Base-by-base conservation (phyloP, 2,797 vertebrate genomes). In the Avahi laniger region DNA sequence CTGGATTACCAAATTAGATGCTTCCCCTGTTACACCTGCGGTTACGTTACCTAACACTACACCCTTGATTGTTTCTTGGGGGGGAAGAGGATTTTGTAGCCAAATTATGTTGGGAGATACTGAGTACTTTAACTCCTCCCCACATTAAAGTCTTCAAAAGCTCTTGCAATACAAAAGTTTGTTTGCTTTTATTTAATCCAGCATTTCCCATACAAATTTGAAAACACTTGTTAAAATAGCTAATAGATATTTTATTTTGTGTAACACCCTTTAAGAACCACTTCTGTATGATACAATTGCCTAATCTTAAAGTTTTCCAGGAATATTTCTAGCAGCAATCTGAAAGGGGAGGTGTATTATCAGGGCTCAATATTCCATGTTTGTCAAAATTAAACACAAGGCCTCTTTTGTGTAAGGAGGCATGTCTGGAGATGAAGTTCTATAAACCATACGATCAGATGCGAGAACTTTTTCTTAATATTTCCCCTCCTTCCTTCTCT, bases 391-490 rank as follows among this genome's bases (percentile, higher is more conserved):
- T 80, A 83, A 72, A 33, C 41, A 35, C 2, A 46, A 12, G 43
- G 17, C 10, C 7, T 50, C 11, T 88, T 35, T 65, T 70, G 11
- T 35, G 4, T 35, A 88, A 85, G 59, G 26, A 70, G 38, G 0
- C 38, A 9, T 88, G 5, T 76, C 43, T 91, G 84, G 38, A 81
- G 81, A 87, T 72, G 0, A 12, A 87, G 69, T 46, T 80, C 57
- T 65, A 12, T 69, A 81, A 97, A 22, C n/a, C 90, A 69, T 69
- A 92, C 61, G 7, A 1, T 72, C 96, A 54, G 5, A 52, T 95
- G 7, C 93, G 84, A 97, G 92, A 35, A 7, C 61, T 87, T 97
- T 94, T 83, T n/a, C 84, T 95, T 96, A 57, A 61, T 93, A 22
- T 75, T 93, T 94, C 82, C 33, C 79, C n/a, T 28, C 15, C 15